Base-by-base conservation (phyloP, 2,113 vertebrate genomes). In the Hiodon alosoides region DNA sequence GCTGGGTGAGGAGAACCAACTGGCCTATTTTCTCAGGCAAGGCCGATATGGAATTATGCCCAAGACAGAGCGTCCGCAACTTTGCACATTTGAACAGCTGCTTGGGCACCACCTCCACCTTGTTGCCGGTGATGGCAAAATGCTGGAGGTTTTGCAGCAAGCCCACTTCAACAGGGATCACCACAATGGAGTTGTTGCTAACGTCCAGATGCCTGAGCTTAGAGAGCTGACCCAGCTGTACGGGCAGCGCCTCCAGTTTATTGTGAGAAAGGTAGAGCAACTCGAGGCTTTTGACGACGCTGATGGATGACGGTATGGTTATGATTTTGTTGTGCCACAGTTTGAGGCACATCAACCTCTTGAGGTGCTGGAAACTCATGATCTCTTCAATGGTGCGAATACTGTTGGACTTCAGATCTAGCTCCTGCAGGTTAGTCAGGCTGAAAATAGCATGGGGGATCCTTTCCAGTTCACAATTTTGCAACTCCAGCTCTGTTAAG, bases 291-390 rank as follows among this genome's bases (percentile, higher is more conserved):
- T 96, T 98, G 79, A 99, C 91, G 0, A 95, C 93, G 79, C 93
- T 96, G 57, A 99, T 97, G 51, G 97, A 95, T 81, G 94, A 78
- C 57, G 97, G 97, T 87, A 99, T 98, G 87, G 86, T 92, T 75
- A 95, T 94, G 77, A 99, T 98, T 86, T 95, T 98, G 83, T 99
- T 99, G 89, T 99, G 95, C 97, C 96, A 99, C 61, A 99, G 87
- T 82, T 98, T 99, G 83, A 99, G 94, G 85, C 94, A 97, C 7
- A 93, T 96, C 77, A 99, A 89, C 82, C 96, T 93, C 89, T 98
- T 99, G 65, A 99, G 91, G 82, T 99, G 97, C 83, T 99, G 97
- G 82, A 99, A 98, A 86, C 97, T 99, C 79, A 99, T 98, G 79
- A 99, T 90, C 89, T 99, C 97, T 86, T 98, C 97, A 57, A 99